Conservation (phyloP, 2,797 vertebrate species). For the Leptatherina wallacei region DNA sequence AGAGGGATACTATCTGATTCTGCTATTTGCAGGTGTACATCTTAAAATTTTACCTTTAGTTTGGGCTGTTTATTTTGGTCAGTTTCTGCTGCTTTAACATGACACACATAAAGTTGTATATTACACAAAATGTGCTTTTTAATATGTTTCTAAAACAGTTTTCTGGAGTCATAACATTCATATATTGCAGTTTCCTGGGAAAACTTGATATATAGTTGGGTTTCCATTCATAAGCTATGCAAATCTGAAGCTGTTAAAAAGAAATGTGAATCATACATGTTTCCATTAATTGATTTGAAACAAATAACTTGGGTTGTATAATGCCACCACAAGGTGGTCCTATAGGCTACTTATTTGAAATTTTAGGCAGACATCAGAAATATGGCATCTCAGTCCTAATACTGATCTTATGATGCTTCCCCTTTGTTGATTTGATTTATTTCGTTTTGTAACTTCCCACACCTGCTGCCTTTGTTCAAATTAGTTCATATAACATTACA, state of each 20-base stretch:
- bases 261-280: too few relatives aligned
- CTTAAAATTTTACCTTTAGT: not conserved
- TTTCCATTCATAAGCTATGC: not conserved
- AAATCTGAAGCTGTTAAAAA: too few relatives aligned
- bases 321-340: not conserved
- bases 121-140: not conserved
- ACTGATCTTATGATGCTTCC: not conserved
- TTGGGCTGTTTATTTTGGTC: not conserved
- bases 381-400: not conserved
- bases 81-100: not conserved
- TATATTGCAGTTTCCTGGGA: not conserved
- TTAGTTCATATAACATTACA: not conserved
- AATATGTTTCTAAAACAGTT: not conserved
- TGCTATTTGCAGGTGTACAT: not conserved
- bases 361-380: not conserved
- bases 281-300: too few relatives aligned
- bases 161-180: not conserved
- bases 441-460: not conserved
- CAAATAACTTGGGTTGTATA: too few relatives aligned
- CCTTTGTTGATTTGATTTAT: not conserved
- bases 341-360: not conserved
- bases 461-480: not conserved
- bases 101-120: not conserved
- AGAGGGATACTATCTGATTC: not conserved
- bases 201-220: not conserved